Evolutionary conservation across 2,888 invertebrate genomes (phyloP), one percentile per base, ranked within the genome.

Genomic region (Iphiclides podalirius): DNA sequence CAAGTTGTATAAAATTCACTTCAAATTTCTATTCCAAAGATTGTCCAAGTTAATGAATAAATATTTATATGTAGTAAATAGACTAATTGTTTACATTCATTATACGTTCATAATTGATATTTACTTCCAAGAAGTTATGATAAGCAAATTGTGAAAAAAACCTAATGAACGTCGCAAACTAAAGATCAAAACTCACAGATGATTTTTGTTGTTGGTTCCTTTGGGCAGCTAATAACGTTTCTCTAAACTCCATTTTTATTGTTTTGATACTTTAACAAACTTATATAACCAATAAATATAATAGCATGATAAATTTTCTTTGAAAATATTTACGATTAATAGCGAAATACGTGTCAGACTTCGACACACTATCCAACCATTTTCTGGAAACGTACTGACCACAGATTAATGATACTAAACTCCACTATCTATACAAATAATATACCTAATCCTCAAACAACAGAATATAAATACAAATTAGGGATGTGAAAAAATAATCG

Each of bases 201-300:
- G 88, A 84, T 70, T 88, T 86, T 72, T 86, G 82, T 84, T 88
- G 87, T 85, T 88, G 87, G 76, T 88, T 88, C 66, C 84, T 71
- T 67, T 88, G 88, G 52, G 88, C 88, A 66, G 87, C 88, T 54
- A 88, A 67, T 54, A 88, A 70, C 12, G 88, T 88, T 61, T 88
- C 87, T 6, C 87, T 83, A 59, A 88, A 88, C 70, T 88, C 88
- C 88, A 88, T 88, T 72, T 66, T 69, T 52, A 37, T 14, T 28
- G 31, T 52, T 23, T 42, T 39, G 28, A 17, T 35, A 49, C 44
- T 43, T 34, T 20, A 41, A 35, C n/a, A 33, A 26, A 9, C 56
- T 63, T 43, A 58, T 61, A 42, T 54, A 35, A 34, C 54, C 37
- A 44, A 65, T 58, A 69, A 79, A 71, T 33, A 54, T 60, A 61